Evolutionary conservation across 2,113 vertebrate species (phyloP).

Genomic region (Acanthisitta chloris): DNA sequence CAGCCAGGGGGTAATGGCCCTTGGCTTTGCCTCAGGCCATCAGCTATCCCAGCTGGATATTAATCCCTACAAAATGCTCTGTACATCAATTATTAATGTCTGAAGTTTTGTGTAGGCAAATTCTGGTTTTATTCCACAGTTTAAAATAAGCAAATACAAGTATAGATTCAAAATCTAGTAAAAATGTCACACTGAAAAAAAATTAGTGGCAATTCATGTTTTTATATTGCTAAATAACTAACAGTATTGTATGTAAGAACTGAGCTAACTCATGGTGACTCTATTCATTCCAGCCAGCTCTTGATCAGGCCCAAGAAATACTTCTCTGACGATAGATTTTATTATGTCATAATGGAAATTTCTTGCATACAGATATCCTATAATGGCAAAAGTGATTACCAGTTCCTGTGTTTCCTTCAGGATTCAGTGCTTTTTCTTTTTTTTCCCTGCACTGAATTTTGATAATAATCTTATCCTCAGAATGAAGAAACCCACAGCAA

Average conservation of each 20-base stretch:
- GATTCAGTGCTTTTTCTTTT: neutral
- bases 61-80: conserved; percentile 55
- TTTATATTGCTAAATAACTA: neutral
- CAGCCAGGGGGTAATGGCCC: conserved; percentile 58
- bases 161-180: neutral
- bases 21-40: conserved; percentile 58
- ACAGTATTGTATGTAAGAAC: neutral
- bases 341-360: neutral
- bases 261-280: neutral
- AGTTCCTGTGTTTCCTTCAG: neutral
- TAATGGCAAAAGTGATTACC: neutral
- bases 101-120: neutral
- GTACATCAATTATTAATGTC: conserved; percentile 52
- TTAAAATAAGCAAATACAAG: neutral
- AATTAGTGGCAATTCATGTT: neutral
- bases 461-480: neutral
- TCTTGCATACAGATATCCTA: neutral
- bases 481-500: neutral
- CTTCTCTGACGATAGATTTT: neutral
- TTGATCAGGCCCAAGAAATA: neutral
- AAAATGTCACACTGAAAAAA: neutral
- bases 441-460: neutral
- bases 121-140: neutral
- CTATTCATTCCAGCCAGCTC: neutral
- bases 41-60: conserved; percentile 58